A percentile compares a stretch with the other conserved stretches of the same genome.
These are phyloP conservation scores for Asarcornis scutulata DNA, from an alignment of 2,113 vertebrate genomes.

Conservation along the genomic window DNA sequence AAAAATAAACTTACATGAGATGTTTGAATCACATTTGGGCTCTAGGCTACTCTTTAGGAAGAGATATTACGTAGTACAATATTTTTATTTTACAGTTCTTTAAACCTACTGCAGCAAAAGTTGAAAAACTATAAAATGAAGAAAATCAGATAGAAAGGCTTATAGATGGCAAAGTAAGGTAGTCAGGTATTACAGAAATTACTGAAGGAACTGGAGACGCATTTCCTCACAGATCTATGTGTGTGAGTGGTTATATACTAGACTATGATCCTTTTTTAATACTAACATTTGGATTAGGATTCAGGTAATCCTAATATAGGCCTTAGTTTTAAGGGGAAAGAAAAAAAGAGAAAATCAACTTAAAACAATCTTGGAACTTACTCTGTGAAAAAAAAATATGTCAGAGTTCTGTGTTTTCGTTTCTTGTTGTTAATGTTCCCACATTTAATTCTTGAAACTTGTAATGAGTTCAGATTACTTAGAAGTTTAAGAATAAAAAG, in stretches of 20 bases:
- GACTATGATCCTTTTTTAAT: background rate
- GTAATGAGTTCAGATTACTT: background rate
- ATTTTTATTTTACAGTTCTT: background rate
- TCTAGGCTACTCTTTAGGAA: background rate
- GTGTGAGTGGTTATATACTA: background rate
- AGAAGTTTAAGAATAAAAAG: background rate
- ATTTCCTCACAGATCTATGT: background rate
- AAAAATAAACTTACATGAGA: background rate
- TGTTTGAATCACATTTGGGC: background rate
- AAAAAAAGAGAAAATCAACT: background rate
- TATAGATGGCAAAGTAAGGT: background rate
- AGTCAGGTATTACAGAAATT: background rate
- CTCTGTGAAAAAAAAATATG: background rate
- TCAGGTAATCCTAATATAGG: background rate
- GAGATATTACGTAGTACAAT: background rate
- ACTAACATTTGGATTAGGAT: background rate
- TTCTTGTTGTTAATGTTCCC: background rate
- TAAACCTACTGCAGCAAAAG: background rate
- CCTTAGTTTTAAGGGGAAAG: background rate
- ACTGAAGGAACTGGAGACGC: background rate
- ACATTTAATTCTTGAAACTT: background rate
- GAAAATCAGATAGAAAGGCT: background rate
- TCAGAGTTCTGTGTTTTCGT: background rate
- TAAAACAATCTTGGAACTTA: background rate
- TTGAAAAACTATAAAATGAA: background rate